phyloP scores from a whole-genome alignment of 2,113 vertebrate species.

The Lophura nycthemera region DNA sequence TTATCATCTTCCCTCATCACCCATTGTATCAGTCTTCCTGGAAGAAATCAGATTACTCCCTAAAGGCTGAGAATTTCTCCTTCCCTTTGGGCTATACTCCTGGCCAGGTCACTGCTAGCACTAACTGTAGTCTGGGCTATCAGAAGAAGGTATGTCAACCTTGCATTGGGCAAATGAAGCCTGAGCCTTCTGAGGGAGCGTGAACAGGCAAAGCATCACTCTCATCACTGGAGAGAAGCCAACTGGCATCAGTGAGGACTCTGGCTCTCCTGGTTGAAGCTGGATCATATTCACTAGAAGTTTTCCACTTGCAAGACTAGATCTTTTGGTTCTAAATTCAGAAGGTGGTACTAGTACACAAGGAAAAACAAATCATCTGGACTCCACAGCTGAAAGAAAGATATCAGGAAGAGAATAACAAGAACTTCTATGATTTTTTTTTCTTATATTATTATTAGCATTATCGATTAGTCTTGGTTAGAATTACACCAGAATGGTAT shows the following conservation, averaged over 20 bases:
- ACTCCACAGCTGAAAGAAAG: not conserved
- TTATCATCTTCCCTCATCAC: not conserved
- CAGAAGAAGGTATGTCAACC: not conserved
- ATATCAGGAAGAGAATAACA: not conserved
- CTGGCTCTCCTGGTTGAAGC: not conserved
- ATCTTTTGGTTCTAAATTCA: not conserved
- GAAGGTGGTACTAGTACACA: accelerated
- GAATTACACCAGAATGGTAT: not conserved
- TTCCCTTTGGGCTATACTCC: not conserved
- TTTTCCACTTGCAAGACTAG: not conserved
- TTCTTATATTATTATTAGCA: not conserved
- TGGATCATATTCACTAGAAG: not conserved
- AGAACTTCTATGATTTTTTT: not conserved
- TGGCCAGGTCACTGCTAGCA: not conserved
- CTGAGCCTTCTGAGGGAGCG: accelerated
- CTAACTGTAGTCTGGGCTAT: not conserved
- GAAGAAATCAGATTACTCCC: not conserved
- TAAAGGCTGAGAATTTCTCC: not conserved
- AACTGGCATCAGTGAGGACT: not conserved
- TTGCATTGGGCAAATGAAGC: not conserved
- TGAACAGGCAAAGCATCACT: not conserved
- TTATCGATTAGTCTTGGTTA: not conserved
- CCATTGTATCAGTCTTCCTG: not conserved
- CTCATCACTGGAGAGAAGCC: not conserved
- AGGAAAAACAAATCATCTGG: not conserved